Base-by-base conservation (phyloP, 1,140 invertebrate genomes). In the Paraescarpia echinospica region DNA sequence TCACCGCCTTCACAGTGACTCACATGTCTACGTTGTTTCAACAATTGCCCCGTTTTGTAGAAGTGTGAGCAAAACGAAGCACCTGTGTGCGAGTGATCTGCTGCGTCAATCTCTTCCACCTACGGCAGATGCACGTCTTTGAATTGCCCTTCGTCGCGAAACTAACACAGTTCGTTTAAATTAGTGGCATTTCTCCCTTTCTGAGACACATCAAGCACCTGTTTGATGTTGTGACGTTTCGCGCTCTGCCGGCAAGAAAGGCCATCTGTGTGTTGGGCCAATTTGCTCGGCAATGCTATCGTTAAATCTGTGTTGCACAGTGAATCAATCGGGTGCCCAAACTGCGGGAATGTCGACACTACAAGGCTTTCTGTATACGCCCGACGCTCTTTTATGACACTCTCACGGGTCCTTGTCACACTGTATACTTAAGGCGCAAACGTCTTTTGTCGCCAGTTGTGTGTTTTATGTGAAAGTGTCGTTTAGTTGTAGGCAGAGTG, bases 391-490 rank as follows among this genome's bases (percentile, higher is more conserved):
- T 77, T 77, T 77, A 27, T 77, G 59, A 27, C 59, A 77, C 59
- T 77, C 59, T 77, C 59, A 77, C 59, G 59, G 22, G 22, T 4
- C 22, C 0, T 77, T 77, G 59, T 77, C 59, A 77, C 12, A 77
- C 59, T 77, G 59, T 77, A 77, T 77, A 77, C 59, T 77, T 77
- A 77, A 77, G 59, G 59, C 59, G 59, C 14, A 77, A 31, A 77
- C 59, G 0, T 77, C 59, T 77, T 77, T 77, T 77, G 59, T 77
- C 59, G 22, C 9, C 59, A 18, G 59, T 77, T 18, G 59, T 77
- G 59, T 77, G 59, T 77, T 77, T 77, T 77, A 77, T 77, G 59
- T 77, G 59, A 77, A 77, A 77, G 59, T 77, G 59, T 77, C 59
- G 59, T 1, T 77, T 77, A 77, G 59, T 77, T 77, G 59, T 77